Percentiles rank a stretch among this genome's conserved stretches.
These are phyloP conservation scores for Cyrtorhinus lividipennis DNA, from an alignment of 1,140 invertebrate genomes.

Conservation along the genomic window DNA sequence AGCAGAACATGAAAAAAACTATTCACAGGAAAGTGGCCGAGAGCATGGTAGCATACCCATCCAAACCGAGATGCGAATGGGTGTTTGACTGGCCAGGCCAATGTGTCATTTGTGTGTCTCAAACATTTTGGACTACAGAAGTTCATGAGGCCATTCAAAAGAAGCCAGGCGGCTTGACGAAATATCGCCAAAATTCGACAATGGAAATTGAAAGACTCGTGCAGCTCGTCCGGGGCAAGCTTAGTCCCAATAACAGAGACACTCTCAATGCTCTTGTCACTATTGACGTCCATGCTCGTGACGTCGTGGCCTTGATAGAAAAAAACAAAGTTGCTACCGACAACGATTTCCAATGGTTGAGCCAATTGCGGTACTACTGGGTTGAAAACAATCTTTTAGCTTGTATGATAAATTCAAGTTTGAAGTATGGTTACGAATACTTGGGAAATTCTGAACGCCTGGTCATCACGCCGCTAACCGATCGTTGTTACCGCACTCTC, in stretches of 20 bases:
- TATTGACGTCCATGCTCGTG: constrained; percentile 80
- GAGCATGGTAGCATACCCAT: constrained; percentile 49
- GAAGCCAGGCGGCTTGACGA: constrained; percentile 34
- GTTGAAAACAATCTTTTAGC: constrained; percentile 61
- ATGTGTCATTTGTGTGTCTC: constrained; percentile 68
- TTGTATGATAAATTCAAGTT: constrained; percentile 81
- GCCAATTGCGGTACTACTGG: constrained; percentile 89
- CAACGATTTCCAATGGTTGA: constrained; percentile 84
- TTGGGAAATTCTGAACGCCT: constrained; percentile 74
- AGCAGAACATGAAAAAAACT: constrained; percentile 79
- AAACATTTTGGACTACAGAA: constrained; percentile 77
- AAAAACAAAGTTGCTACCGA: constrained; percentile 47
- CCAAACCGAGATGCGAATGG: constrained; percentile 55
- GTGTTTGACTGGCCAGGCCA: constrained; percentile 80
- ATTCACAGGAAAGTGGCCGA: constrained; percentile 43
- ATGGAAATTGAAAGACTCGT: constrained; percentile 71
- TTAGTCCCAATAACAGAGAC: constrained; percentile 76
- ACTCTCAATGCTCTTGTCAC: constrained; percentile 80
- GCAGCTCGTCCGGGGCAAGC: constrained; percentile 66
- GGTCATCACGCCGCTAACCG: constrained; percentile 78
- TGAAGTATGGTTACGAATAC: constrained; percentile 90
- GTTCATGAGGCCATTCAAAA: constrained; percentile 56
- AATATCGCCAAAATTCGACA: constrained; percentile 43
- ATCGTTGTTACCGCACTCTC: constrained; percentile 81
- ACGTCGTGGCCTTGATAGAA: constrained; percentile 61